Evolutionary conservation across 92 coral and sea anemone species (phyloP).

Genomic region (Umimayanthus chanpuru): DNA sequence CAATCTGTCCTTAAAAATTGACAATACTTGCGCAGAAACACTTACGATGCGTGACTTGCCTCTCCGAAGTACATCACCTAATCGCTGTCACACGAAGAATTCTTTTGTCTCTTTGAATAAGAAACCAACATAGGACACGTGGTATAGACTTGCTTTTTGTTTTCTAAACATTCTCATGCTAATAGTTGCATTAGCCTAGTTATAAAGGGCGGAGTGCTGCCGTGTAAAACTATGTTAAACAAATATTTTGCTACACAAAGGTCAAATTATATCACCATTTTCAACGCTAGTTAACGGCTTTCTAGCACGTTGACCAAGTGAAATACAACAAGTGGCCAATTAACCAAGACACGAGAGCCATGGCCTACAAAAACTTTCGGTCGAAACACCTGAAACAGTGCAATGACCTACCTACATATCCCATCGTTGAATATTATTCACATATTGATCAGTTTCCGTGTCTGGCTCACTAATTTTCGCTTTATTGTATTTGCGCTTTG

Average conservation of each 20-base stretch:
- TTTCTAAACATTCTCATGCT: constrained; percentile 30
- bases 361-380: not conserved
- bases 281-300: constrained; percentile 22
- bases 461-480: not conserved
- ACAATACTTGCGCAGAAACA: not conserved
- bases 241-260: constrained; percentile 39
- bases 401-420: not conserved
- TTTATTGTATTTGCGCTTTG: too few species aligned
- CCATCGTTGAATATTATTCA: not conserved
- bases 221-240: constrained; percentile 44
- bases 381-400: not conserved
- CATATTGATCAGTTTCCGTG: not conserved
- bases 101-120: constrained; percentile 27
- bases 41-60: not conserved
- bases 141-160: constrained; percentile 26
- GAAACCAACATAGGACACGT: constrained; percentile 39
- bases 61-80: constrained; percentile 21
- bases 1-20: not conserved
- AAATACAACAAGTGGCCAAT: not conserved
- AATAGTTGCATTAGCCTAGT: constrained; percentile 9
- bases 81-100: constrained; percentile 22
- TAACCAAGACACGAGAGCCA: not conserved
- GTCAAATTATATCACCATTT: constrained; percentile 36
- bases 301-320: constrained; percentile 29
- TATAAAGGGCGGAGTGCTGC: constrained; percentile 25